phyloP scores from a whole-genome alignment of 2,888 invertebrate genomes.

The Lottia gigantea region DNA sequence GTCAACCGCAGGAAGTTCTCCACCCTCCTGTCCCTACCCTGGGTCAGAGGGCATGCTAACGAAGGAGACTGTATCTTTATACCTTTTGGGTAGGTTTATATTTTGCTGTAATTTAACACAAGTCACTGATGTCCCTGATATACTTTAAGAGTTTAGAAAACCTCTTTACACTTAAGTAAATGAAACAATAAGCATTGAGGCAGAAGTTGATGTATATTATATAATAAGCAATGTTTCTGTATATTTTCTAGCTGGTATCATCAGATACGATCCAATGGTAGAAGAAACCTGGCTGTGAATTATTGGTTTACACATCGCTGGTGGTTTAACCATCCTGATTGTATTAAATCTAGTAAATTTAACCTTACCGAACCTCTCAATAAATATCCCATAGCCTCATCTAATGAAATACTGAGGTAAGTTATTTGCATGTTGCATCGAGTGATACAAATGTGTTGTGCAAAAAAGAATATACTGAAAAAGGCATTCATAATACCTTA shows the following conservation, averaged over 20 bases:
- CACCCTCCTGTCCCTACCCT: conserved; percentile 43
- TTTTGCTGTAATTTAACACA: not conserved
- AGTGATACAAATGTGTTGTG: too few species aligned
- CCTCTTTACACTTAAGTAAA: too few species aligned
- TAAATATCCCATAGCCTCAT: conserved; percentile 29
- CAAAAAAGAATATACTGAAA: too few species aligned
- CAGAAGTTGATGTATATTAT: too few species aligned
- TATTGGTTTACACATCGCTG: conserved; percentile 51
- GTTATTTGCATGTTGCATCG: conserved; percentile 9
- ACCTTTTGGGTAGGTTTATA: conserved; percentile 49
- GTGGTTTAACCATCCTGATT: conserved; percentile 48
- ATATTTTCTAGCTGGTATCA: conserved; percentile 48
- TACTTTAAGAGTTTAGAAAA: too few species aligned
- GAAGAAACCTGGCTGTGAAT: conserved; percentile 54
- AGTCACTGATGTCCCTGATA: too few species aligned
- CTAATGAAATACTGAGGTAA: conserved; percentile 38
- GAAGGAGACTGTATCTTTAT: conserved; percentile 63
- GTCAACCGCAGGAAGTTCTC: conserved; percentile 55
- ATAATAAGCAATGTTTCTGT: not conserved
- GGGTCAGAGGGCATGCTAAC: conserved; percentile 45
- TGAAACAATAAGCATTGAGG: too few species aligned
- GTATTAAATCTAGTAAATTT: conserved; percentile 27
- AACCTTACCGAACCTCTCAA: conserved; percentile 23
- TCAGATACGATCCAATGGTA: conserved; percentile 43
- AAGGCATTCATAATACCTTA: too few species aligned